Evolutionary conservation across 2,888 invertebrate species (phyloP).

Genomic region (Silvanus unidentatus): DNA sequence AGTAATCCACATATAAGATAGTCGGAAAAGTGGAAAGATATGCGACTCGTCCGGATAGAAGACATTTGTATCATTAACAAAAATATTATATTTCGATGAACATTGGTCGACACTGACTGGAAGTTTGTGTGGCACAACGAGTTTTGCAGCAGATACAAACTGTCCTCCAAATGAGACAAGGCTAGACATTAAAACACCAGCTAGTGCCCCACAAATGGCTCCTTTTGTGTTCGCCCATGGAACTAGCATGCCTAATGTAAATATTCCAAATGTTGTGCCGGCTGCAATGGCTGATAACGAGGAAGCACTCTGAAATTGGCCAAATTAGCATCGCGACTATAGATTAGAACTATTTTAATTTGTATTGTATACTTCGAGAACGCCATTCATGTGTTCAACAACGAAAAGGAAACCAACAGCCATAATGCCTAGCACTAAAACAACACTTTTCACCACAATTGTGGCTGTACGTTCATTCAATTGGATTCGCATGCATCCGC

Average conservation of each 20-base stretch:
- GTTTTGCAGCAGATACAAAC: conserved; percentile 56
- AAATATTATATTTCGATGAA: conserved; percentile 31
- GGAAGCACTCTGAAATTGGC: conserved; percentile 55
- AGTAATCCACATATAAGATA: conserved; percentile 80
- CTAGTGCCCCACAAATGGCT: conserved; percentile 54
- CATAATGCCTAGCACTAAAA: conserved; percentile 58
- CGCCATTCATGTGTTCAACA: conserved; percentile 70
- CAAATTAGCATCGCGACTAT: neutral
- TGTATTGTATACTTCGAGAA: conserved; percentile 63
- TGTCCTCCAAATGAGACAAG: conserved; percentile 64
- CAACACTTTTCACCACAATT: conserved; percentile 58
- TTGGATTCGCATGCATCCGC: conserved; percentile 59
- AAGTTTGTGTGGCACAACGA: conserved; percentile 54
- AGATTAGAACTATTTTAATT: neutral
- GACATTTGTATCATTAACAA: conserved; percentile 38
- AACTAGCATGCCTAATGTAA: conserved; percentile 74
- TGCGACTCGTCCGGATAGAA: conserved; percentile 47
- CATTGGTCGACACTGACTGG: conserved; percentile 49
- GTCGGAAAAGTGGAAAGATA: conserved; percentile 67
- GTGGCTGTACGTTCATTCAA: conserved; percentile 57
- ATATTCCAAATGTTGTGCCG: conserved; percentile 76
- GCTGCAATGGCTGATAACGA: conserved; percentile 79
- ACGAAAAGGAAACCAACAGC: conserved; percentile 63
- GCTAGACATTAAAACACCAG: conserved; percentile 57
- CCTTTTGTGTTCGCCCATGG: conserved; percentile 74